Conservation (phyloP, 2,888 invertebrate genomes). For the Chymomyza amoena region DNA sequence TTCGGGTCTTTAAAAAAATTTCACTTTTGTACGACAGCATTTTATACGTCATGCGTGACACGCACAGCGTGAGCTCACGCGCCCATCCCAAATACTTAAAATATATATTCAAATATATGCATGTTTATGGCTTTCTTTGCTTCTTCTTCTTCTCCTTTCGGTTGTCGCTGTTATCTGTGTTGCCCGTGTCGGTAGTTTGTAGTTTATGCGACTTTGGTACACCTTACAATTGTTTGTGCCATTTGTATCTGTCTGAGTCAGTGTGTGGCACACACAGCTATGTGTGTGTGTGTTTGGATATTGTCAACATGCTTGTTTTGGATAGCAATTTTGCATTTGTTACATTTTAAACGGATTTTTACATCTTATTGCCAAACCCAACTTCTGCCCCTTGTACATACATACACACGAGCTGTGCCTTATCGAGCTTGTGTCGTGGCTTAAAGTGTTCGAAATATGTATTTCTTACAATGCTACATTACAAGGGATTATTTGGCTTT, state of each 20-base stretch:
- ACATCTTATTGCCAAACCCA: not conserved
- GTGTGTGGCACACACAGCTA: not conserved
- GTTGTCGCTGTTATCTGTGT: not conserved
- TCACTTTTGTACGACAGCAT: too few relatives aligned
- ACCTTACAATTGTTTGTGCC: not conserved
- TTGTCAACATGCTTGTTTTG: slow-evolving; percentile 25
- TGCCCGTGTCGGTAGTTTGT: slow-evolving; percentile 3
- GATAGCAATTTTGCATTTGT: slow-evolving; percentile 55
- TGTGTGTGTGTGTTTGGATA: slow-evolving; percentile 14
- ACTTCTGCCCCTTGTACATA: not conserved
- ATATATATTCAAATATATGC: not conserved
- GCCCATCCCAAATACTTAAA: not conserved
- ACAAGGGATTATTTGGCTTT: slow-evolving; percentile 45
- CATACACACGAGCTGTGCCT: not conserved
- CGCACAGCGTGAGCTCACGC: not conserved
- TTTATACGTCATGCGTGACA: too few relatives aligned
- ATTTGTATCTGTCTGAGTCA: not conserved
- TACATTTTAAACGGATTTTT: slow-evolving; percentile 63
- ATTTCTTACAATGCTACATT: not conserved
- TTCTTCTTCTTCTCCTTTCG: not conserved
- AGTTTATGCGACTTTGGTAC: slow-evolving; percentile 7
- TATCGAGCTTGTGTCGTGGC: slow-evolving; percentile 33
- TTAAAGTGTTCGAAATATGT: not conserved
- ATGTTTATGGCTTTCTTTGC: not conserved
- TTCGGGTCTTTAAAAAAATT: too few relatives aligned